Conservation (phyloP, 1,140 invertebrate species). For the Trigoniulus corallinus region DNA sequence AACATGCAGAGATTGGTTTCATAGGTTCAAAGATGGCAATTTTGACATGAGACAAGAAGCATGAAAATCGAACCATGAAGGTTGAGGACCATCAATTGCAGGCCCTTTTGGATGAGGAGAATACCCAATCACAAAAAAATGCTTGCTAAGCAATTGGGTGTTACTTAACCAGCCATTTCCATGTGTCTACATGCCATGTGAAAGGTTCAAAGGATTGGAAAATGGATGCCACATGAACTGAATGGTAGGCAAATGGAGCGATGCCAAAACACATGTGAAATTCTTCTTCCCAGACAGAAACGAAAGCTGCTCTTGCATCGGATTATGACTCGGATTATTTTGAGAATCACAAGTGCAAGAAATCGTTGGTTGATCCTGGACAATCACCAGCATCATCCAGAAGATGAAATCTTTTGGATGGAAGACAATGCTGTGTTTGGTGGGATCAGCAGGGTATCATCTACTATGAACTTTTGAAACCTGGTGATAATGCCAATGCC, state of each 20-base stretch:
- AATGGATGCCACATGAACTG: background rate
- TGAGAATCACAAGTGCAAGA: conserved; percentile 6
- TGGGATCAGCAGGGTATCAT: conserved; percentile 5
- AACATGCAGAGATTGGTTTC: conserved; percentile 4
- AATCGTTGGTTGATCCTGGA: conserved; percentile 1
- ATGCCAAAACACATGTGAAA: background rate
- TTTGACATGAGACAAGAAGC: conserved; percentile 4
- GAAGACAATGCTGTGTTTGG: conserved; percentile 7
- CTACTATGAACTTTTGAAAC: background rate
- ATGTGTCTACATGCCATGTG: background rate
- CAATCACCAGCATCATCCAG: background rate
- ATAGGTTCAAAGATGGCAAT: conserved; percentile 3
- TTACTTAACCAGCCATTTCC: background rate
- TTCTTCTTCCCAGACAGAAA: background rate
- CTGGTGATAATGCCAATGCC: conserved; percentile 6
- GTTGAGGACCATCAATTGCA: conserved; percentile 7
- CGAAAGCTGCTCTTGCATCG: background rate
- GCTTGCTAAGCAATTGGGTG: background rate
- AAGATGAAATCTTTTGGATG: background rate
- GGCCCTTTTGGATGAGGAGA: conserved; percentile 1
- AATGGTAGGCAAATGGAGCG: background rate
- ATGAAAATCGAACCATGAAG: conserved; percentile 1
- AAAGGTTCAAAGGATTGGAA: background rate
- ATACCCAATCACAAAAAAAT: conserved; percentile 2
- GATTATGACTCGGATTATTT: background rate